Conservation (phyloP, 2,888 invertebrate species). For the Chydorus sphaericus region DNA sequence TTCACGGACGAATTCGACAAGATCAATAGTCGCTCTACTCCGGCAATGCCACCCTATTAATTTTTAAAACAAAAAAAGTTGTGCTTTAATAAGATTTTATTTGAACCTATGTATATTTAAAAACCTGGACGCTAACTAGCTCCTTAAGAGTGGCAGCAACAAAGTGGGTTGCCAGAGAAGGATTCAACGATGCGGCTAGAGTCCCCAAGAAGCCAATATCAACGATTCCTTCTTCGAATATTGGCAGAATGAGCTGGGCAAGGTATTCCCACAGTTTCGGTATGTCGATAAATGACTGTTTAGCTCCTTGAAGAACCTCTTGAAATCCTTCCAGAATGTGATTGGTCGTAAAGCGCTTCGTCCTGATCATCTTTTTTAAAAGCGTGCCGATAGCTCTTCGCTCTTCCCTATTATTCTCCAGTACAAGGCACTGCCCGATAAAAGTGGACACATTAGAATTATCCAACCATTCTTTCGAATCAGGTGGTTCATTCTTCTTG, state of each 20-base stretch:
- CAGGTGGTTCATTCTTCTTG: slow-evolving; percentile 31
- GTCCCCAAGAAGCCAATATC: slow-evolving; percentile 28
- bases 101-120: no score
- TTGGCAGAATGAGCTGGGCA: slow-evolving; percentile 50
- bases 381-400: slow-evolving; percentile 36
- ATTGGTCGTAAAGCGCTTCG: slow-evolving; percentile 32
- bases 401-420: slow-evolving; percentile 26
- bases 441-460: no score
- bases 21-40: slow-evolving; percentile 31
- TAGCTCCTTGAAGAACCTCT: slow-evolving; percentile 46
- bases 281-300: slow-evolving; percentile 67
- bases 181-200: slow-evolving; percentile 20
- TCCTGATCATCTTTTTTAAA: slow-evolving; percentile 36
- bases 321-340: slow-evolving; percentile 39
- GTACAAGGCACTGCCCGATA: no score
- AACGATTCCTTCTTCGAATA: slow-evolving; percentile 36
- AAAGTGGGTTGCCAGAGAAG: slow-evolving; percentile 26
- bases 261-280: slow-evolving; percentile 69
- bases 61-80: no score
- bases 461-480: slow-evolving; percentile 22
- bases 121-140: slow-evolving; percentile 40
- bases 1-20: slow-evolving; percentile 18
- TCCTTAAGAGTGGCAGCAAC: slow-evolving; percentile 42
- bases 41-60: slow-evolving; percentile 45
- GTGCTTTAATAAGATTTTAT: no score